phyloP scores from a whole-genome alignment of 2,888 invertebrate genomes.

The Gymnocheta viridis region DNA sequence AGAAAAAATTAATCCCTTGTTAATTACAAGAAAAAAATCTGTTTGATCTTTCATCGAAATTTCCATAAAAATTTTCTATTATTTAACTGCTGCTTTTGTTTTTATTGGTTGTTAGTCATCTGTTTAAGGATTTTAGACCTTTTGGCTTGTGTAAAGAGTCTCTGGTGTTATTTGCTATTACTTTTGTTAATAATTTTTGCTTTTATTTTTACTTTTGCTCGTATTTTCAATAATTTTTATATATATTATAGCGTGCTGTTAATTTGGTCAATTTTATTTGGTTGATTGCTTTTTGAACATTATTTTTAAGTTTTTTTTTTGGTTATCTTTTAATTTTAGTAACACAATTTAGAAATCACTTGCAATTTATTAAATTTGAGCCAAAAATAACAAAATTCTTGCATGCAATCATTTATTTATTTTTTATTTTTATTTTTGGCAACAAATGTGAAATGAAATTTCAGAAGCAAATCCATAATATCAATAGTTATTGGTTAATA shows the following conservation, averaged over 20 bases:
- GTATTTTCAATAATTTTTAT: background rate
- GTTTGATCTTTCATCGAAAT: too few relatives aligned
- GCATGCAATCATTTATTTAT: conserved; percentile 51
- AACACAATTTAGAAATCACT: conserved; percentile 63
- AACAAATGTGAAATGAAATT: background rate
- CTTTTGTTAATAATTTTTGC: background rate
- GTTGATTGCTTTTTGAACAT: conserved; percentile 52
- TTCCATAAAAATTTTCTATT: too few relatives aligned
- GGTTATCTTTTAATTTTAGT: background rate
- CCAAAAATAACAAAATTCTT: conserved; percentile 55
- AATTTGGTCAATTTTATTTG: conserved; percentile 52
- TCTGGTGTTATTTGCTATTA: background rate
- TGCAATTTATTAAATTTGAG: conserved; percentile 44
- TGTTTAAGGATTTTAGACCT: too few relatives aligned
- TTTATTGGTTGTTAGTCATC: too few relatives aligned
- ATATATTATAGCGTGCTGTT: conserved; percentile 37
- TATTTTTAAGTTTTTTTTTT: conserved; percentile 6
- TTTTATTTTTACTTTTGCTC: conserved; percentile 18
- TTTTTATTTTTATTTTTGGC: conserved; percentile 11
- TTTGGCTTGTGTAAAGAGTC: background rate
- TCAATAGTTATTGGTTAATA: conserved; percentile 29
- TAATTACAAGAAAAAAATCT: too few relatives aligned
- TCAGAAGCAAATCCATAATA: conserved; percentile 30
- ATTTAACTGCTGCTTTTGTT: too few relatives aligned
- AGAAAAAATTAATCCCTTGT: too few relatives aligned